Evolutionary conservation across 1,140 invertebrate genomes (phyloP).

Genomic region (Drosophila azteca): DNA sequence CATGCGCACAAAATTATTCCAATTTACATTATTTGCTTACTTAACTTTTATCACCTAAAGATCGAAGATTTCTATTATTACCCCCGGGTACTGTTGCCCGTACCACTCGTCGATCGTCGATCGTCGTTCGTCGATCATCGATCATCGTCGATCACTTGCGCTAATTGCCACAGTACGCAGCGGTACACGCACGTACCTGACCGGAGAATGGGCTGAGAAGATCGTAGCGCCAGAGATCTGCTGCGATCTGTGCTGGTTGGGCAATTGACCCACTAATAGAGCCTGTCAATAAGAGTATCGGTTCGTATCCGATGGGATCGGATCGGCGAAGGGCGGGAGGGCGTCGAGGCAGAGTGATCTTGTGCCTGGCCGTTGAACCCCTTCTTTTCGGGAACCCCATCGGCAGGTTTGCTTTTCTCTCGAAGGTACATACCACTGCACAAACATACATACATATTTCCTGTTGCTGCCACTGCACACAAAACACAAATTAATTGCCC

Average conservation of each 20-base stretch:
- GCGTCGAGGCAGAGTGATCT: not conserved
- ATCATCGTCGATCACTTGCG: constrained; percentile 49
- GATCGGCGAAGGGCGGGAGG: not conserved
- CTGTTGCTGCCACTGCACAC: constrained; percentile 44
- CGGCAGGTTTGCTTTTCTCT: constrained; percentile 15
- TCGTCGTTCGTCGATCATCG: constrained; percentile 21
- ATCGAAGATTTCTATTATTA: constrained; percentile 20
- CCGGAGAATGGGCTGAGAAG: constrained; percentile 10
- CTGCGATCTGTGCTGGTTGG: constrained; percentile 12
- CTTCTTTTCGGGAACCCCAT: constrained; percentile 1
- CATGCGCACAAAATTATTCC: constrained; percentile 63
- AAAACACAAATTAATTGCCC: constrained; percentile 80
- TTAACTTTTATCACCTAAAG: constrained; percentile 78
- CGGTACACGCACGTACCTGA: constrained; percentile 45
- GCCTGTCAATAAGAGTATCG: constrained; percentile 62
- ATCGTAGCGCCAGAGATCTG: constrained; percentile 37
- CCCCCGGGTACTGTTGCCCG: too few species aligned
- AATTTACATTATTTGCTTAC: constrained; percentile 80
- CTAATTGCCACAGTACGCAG: constrained; percentile 71
- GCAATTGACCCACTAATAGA: constrained; percentile 78
- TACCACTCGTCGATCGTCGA: too few species aligned
- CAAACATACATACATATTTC: constrained; percentile 37
- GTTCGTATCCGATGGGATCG: not conserved
- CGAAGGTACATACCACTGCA: not conserved
- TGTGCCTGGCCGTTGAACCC: constrained; percentile 63